Evolutionary conservation across 2,888 invertebrate genomes (phyloP).

Genomic region (Coelopa pilipes): DNA sequence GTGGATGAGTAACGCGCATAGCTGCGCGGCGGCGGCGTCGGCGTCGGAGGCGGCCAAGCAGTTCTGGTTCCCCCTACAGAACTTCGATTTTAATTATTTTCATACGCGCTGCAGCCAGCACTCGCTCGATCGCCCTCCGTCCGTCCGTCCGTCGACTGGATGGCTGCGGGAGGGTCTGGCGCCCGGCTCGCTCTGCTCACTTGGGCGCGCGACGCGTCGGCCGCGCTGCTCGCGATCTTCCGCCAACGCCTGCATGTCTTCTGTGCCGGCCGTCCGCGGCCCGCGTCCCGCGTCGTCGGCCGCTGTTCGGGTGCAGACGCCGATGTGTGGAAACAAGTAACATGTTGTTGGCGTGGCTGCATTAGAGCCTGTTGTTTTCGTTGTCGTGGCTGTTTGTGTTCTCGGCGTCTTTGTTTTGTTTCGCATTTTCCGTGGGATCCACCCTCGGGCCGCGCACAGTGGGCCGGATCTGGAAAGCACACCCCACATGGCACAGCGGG

Average conservation of each 20-base stretch:
- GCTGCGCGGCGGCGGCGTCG: constrained; percentile 8
- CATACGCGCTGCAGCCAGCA: constrained; percentile 19
- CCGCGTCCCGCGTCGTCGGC: neutral
- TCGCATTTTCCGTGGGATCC: constrained; percentile 22
- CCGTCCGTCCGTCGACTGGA: neutral
- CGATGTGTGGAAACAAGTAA: constrained; percentile 3
- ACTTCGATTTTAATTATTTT: constrained; percentile 38
- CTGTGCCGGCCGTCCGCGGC: neutral
- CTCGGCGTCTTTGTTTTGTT: constrained; percentile 31
- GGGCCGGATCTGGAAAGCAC: too few relatives aligned
- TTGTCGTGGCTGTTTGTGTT: neutral
- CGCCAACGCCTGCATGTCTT: constrained; percentile 30
- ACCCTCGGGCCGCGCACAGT: constrained; percentile 17
- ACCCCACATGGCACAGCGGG: too few relatives aligned
- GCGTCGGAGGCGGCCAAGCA: neutral
- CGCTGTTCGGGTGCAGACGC: neutral
- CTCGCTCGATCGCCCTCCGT: constrained; percentile 9
- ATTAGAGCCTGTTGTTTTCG: neutral
- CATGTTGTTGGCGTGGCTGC: constrained; percentile 1
- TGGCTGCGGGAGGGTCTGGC: neutral
- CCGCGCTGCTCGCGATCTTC: constrained; percentile 12
- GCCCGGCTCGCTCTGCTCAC: neutral
- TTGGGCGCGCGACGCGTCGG: neutral
- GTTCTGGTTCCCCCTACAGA: constrained; percentile 20
- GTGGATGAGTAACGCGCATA: neutral